Evolutionary conservation across 2,113 vertebrate species (phyloP), one percentile per base, ranked within the genome.

Genomic region (Erythrolamprus reginae): DNA sequence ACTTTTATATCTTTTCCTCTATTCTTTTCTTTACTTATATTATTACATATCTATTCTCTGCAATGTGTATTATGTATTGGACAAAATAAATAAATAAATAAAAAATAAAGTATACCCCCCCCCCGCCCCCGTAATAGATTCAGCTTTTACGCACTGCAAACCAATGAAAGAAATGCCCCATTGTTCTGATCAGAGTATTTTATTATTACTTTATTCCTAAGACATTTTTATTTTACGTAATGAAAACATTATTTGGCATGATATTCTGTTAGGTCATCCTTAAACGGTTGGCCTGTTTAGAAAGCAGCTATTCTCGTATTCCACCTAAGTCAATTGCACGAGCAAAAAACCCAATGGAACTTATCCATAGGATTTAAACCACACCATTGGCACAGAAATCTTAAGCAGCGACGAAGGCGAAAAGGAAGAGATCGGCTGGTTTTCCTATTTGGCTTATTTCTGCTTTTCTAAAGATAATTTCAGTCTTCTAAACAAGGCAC

Each of bases 161-260:
- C 24, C 8, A 82, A 33, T 89, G 5, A 95, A 95, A 92, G 89
- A 90, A 90, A 93, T 93, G 93, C 55, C 84, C 92, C 88, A 19
- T n/a, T 89, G 2, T 33, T 89, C 88, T 94, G 23, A 92, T 92
- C 89, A 89, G 10, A 96, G 94, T 96, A 96, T 96, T 96, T 51
- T 56, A 56, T 56, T 56, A 89, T 88, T 96, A 96, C 92, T 94
- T 93, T 94, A 93, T 92, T 83, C 65, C 95, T 93, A 94, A 84
- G 33, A 24, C 90, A 42, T 94, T 88, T 88, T 77, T 93, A 52
- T 96, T 70, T 95, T 94, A 95, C 92, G 93, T 91, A 96, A 93
- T 21, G 83, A 92, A 92, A 93, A 90, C 89, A 70, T 95, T 86
- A 93, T 93, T 95, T 93, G 92, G 92, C 94, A 95, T 93, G 92